These are phyloP conservation scores for Sarcophaga bullata DNA, from an alignment of 1,140 invertebrate species.

Conservation along the genomic window DNA sequence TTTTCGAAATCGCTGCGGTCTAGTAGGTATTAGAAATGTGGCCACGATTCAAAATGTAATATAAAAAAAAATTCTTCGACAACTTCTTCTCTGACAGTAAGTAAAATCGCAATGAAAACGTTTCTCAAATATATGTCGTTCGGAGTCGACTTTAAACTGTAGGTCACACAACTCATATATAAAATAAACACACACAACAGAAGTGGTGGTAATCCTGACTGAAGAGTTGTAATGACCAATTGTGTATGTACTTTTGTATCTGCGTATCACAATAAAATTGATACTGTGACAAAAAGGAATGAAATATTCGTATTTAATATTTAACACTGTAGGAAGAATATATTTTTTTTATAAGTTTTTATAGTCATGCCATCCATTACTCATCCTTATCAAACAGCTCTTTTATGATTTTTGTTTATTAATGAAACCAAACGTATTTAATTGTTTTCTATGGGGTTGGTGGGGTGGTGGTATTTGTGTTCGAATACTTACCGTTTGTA, in stretches of 20 bases:
- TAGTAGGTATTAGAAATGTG: too few species aligned
- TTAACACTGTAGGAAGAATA: not conserved
- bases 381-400: not conserved
- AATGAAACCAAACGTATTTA: not conserved
- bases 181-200: too few species aligned
- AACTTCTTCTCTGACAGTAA: too few species aligned
- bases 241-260: not conserved
- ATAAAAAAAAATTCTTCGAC: too few species aligned
- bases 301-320: not conserved
- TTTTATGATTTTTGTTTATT: not conserved
- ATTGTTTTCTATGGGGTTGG: too few species aligned
- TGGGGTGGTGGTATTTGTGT: not conserved
- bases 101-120: too few species aligned
- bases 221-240: not conserved
- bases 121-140: too few species aligned
- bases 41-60: too few species aligned
- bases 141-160: too few species aligned
- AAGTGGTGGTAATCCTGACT: too few species aligned
- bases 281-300: not conserved
- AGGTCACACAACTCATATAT: too few species aligned
- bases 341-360: not conserved
- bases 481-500: conserved; percentile 55
- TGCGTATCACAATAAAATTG: not conserved
- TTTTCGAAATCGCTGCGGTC: too few species aligned
- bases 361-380: conserved; percentile 6